Evolutionary conservation across 1,140 invertebrate species (phyloP), one percentile per base, ranked within the genome.

Genomic region (Choristoneura fumiferana): DNA sequence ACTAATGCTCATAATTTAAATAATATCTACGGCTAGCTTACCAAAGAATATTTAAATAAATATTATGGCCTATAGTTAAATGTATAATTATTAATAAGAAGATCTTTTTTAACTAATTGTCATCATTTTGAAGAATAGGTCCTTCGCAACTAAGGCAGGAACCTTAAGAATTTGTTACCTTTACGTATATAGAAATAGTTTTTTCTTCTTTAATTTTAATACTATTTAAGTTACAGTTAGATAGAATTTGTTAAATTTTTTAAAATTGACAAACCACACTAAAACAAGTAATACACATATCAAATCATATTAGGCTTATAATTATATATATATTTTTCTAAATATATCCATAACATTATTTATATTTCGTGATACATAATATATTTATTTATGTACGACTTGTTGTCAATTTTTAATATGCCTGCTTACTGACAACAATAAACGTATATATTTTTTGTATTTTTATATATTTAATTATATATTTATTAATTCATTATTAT

Each of bases 11-110:
- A 63, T 67, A 37, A 29, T 29, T 29, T 29, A 29, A 29, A 45
- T 58, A 67, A 29, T 49, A 18, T n/a, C 43, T 58, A 82, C 80
- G 62, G 81, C 81, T 87, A 82, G 71, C 62, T 65, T 78, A 83
- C 83, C 82, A 87, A 87, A 85, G 84, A 84, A 66, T 73, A 36
- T 57, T 49, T 66, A 58, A 34, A 13, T 60, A 22, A 62, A 43
- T 38, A 56, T 43, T 57, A 39, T 18, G 22, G 10, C 13, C 35
- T 36, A 35, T 17, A 14, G 53, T 37, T 37, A 54, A 54, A 12
- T 54, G 9, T 54, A 35, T 29, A 29, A 3, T 29, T 29, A 29
- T 29, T 29, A 29, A 29, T 29, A 29, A 29, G 22, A 29, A 6
- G 22, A 3, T n/a, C n/a, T 29, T 29, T 29, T 29, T 29, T 29